Evolutionary conservation across 2,113 vertebrate genomes (phyloP).

Genomic region (Malurus alboscapulatus): DNA sequence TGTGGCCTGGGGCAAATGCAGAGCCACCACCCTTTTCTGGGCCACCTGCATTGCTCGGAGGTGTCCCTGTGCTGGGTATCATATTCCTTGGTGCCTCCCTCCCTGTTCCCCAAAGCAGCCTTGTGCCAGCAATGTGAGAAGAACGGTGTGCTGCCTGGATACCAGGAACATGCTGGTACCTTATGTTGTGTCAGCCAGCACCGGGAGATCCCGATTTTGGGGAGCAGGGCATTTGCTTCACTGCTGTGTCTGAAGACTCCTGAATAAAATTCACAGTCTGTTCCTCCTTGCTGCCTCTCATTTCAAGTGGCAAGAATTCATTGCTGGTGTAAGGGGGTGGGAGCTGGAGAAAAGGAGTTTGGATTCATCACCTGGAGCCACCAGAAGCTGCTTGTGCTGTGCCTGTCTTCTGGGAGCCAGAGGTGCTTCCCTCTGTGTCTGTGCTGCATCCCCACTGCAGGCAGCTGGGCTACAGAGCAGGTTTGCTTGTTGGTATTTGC

Average conservation of each 20-base stretch:
- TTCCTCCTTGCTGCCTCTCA: not conserved
- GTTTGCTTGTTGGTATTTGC: not conserved
- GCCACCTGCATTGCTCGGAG: not conserved
- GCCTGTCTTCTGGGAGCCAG: not conserved
- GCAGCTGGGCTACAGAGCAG: not conserved
- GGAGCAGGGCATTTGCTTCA: not conserved
- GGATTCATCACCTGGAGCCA: not conserved
- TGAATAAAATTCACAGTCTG: constrained; percentile 47
- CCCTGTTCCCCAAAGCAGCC: not conserved
- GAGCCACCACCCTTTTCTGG: not conserved
- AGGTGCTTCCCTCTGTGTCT: not conserved
- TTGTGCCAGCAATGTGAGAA: not conserved
- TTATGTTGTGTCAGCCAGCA: not conserved
- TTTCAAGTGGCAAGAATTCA: not conserved
- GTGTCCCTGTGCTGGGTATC: not conserved
- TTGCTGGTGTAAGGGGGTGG: not conserved
- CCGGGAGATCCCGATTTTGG: not conserved
- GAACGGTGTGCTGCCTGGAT: not conserved
- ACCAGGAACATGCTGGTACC: not conserved
- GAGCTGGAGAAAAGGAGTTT: not conserved
- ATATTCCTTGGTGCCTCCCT: not conserved
- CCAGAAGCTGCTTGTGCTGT: not conserved
- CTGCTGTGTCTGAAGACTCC: constrained; percentile 14
- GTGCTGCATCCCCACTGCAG: not conserved
- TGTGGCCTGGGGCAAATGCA: not conserved